A percentile compares a stretch with the other conserved stretches of the same genome.
phyloP scores from a whole-genome alignment of 2,888 invertebrate species.

The Sericinus montela region DNA sequence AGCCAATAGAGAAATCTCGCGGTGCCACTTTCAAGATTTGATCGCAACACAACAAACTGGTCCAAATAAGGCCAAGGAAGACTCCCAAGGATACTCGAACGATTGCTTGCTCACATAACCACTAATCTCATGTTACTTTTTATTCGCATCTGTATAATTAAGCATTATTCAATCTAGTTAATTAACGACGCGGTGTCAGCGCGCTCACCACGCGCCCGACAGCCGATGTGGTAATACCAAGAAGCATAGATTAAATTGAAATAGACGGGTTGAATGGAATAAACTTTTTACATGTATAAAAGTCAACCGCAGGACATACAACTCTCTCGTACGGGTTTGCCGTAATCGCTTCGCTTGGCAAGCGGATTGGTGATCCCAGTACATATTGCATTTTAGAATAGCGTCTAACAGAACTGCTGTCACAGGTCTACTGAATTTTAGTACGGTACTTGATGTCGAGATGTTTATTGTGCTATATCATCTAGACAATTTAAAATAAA shows the following conservation, averaged over 20 bases:
- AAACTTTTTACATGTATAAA: no score
- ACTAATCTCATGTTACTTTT: constrained; percentile 13
- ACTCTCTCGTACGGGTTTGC: no score
- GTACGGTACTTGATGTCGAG: no score
- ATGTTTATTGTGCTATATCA: no score
- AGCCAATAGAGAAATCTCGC: background rate
- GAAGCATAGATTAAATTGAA: background rate
- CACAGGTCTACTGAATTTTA: no score
- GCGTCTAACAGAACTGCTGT: no score
- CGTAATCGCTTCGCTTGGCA: no score
- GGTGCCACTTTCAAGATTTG: constrained; percentile 8
- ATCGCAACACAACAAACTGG: background rate
- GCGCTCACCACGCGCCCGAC: background rate
- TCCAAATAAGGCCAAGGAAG: constrained; percentile 10
- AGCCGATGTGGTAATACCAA: constrained; percentile 1
- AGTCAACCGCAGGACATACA: no score
- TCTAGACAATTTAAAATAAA: no score
- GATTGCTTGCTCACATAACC: background rate
- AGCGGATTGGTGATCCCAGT: no score
- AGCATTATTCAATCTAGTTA: constrained; percentile 14
- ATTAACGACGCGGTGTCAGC: constrained; percentile 9
- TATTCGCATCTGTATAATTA: constrained; percentile 14
- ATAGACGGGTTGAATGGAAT: background rate
- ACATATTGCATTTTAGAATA: no score
- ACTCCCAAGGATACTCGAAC: constrained; percentile 8